Evolutionary conservation across 2,113 vertebrate species (phyloP).

Genomic region (Cebidichthys violaceus): DNA sequence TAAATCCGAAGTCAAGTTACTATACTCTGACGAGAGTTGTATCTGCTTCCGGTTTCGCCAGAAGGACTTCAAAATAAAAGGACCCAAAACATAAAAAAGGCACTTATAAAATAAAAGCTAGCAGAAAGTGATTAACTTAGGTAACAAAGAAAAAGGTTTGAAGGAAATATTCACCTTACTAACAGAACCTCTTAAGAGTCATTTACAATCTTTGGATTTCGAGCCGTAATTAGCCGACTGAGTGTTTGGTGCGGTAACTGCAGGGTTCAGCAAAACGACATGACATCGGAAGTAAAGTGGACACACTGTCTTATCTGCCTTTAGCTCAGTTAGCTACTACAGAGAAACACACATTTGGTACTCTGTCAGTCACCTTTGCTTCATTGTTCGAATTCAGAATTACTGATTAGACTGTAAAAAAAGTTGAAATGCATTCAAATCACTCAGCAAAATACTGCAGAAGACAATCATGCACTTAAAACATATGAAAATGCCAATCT

Average conservation of each 20-base stretch:
- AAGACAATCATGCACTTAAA: not conserved
- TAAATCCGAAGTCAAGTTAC: too few species aligned
- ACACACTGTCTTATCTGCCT: not conserved
- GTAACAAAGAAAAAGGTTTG: too few species aligned
- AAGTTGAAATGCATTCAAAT: not conserved
- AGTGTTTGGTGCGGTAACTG: conserved; percentile 32
- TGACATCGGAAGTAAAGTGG: not conserved
- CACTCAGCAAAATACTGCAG: not conserved
- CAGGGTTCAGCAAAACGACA: conserved; percentile 30
- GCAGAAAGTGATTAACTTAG: too few species aligned
- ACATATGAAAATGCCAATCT: not conserved
- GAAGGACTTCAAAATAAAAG: too few species aligned
- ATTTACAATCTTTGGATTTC: too few species aligned
- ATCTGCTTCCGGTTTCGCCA: too few species aligned
- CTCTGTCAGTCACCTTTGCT: conserved; percentile 9
- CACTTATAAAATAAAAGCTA: too few species aligned
- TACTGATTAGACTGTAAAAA: not conserved
- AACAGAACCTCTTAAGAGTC: too few species aligned
- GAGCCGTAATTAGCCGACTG: conserved; percentile 25
- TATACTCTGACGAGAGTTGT: too few species aligned
- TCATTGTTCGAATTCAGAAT: conserved; percentile 18
- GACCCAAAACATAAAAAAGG: too few species aligned
- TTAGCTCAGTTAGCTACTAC: not conserved
- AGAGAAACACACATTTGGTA: not conserved
- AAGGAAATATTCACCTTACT: too few species aligned